Evolutionary conservation across 2,888 invertebrate genomes (phyloP), one percentile per base, ranked within the genome.

Genomic region (Napeogenes inachia): DNA sequence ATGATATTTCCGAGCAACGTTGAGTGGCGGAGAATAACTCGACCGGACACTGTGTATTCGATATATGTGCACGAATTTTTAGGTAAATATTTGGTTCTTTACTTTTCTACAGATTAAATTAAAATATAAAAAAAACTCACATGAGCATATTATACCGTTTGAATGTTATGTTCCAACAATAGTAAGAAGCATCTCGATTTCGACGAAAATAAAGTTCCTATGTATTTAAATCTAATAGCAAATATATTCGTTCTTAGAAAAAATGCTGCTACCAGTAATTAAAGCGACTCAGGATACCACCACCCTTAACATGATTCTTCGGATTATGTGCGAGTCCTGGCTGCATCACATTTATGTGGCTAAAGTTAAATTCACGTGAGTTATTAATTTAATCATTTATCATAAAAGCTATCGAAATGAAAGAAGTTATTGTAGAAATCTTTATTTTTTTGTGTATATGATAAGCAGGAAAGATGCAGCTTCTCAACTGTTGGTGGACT

Each of bases 261-360:
- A 93, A 84, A 94, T 97, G 74, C 82, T 95, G 68, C 83, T 94
- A 62, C 97, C 97, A 1, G 94, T 96, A n/a, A 87, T 96, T 71
- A 91, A 92, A 70, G 95, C 96, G 54, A 94, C 95, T 4, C 92
- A 93, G 60, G 94, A 97, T 75, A 92, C 93, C 57, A 89, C 92
- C 5, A 94, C 95, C 53, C 91, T 94, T 35, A 95, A 95, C 73
- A 94, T 96, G 92, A 93, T 96, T 59, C 85, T 97, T 45, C 93
- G 94, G 77, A 93, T 97, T 42, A 94, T 96, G 89, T 96, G 97
- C 75, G 96, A 97, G 80, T 94, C 96, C 0, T 97, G 96, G 96
- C 87, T 97, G 59, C 95, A 97, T 79, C 95, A 96, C 73, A 96
- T 97, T 70, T 96, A 95, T 78, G 92, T 93, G 56, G 94, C 95